Base-by-base conservation (phyloP, 2,797 vertebrate species). In the Crypturellus tataupa region DNA sequence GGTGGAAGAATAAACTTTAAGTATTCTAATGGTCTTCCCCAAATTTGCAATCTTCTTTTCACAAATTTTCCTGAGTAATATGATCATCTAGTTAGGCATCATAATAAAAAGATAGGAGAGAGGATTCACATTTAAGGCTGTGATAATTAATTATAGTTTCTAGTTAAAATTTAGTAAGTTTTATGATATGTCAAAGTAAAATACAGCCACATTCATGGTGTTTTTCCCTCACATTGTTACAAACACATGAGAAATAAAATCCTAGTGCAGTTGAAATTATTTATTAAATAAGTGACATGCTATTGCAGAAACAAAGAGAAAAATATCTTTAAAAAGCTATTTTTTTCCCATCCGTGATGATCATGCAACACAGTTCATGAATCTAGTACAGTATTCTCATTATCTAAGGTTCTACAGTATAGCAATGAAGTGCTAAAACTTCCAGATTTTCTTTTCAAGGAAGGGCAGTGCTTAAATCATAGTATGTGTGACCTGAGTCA, bases 161-260 rank as follows among this genome's bases (percentile, higher is more conserved):
- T 49, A 29, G 39, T 55, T 70, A 40, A n/a, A 65, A 67, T 62
- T 49, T 71, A 7, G 19, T 62, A 24, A 4, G 2, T 39, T 79
- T 21, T 62, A 29, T 51, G 40, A 46, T 3, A 56, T 16, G 6
- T 9, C 12, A 27, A 73, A 82, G n/a, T 7, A 46, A 82, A 87
- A 69, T 6, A 3, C 12, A 59, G 4, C 0, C 12, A 55, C 23
- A 19, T 35, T 53, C 0, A 17, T 19, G 12, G 21, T 62, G 18
- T 3, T 21, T 86, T 82, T 42, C 9, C 90, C 8, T 65, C 1
- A 6, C 9, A 3, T 35, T 59, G 14, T 9, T 80, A 13, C 4
- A 60, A 59, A 85, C 79, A 2, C 2, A 2, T 7, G 42, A 31
- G 9, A 35, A 77, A 5, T 31, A 56, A 87, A 70, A 59, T 73